Base-by-base conservation (phyloP, 2,113 vertebrate species). In the Pandion haliaetus region DNA sequence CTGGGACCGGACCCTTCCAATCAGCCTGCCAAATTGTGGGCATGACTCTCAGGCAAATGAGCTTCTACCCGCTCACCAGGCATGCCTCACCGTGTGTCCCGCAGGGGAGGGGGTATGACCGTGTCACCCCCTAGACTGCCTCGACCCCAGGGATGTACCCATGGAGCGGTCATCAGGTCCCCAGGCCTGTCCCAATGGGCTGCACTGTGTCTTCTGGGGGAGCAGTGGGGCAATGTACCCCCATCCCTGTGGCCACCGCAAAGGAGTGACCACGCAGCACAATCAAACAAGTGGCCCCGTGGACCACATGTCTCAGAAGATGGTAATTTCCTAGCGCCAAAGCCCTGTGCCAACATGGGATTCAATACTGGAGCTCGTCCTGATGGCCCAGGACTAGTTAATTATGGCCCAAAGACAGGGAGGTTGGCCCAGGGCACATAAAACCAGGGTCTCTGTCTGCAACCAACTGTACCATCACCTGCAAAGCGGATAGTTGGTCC, bases 161-260 rank as follows among this genome's bases (percentile, higher is more conserved):
- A 25, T 0, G 0, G 54, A 49, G 38, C 11, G 1, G 34, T 55
- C 82, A 23, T 9, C 5, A 1, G 2, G 25, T 49, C 23, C 70
- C 34, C 26, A 54, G 36, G 40, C 82, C 70, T 61, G 40, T 45
- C 18, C 44, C 44, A 44, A 25, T 10, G 32, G 31, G 34, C 66
- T 42, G 34, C 14, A 21, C 18, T 1, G 2, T 6, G 3, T 67
- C 21, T 62, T 16, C 44, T 19, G 49, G 44, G 18, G 29, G 45
- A 89, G 42, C 65, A 26, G 18, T 29, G n/a, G 9, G 18, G 18
- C 1, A 4, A 49, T 1, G 2, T 10, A 10, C 21, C 12, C 8
- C 20, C 34, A 24, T 42, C 32, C 26, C 62, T 0, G 0, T 7
- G 8, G 45, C n/a, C n/a, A 36, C 34, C 0, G 0, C 28, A n/a